Evolutionary conservation across 2,797 vertebrate genomes (phyloP).

Genomic region (Neomorphus geoffroyi): DNA sequence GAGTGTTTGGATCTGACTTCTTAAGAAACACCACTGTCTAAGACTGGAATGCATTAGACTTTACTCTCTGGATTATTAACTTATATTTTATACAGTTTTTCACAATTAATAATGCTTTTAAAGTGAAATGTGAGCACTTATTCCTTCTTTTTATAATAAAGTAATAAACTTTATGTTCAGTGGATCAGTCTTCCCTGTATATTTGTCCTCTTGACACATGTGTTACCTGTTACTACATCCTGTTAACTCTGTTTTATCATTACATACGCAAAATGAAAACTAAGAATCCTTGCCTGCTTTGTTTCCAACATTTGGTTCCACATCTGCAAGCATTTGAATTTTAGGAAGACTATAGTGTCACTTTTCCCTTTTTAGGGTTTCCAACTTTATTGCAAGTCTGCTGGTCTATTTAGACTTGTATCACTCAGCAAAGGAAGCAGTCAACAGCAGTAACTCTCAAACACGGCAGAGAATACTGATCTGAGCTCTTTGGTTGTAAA

Average conservation of each 20-base stretch:
- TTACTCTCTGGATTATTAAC: not conserved
- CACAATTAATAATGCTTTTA: not conserved
- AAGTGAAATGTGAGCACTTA: not conserved
- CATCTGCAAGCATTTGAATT: not conserved
- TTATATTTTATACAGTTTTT: not conserved
- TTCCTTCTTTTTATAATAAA: not conserved
- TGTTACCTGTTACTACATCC: not conserved
- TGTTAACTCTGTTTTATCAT: not conserved
- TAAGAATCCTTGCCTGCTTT: not conserved
- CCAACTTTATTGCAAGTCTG: not conserved
- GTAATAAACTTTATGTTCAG: not conserved
- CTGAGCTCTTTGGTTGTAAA: not conserved
- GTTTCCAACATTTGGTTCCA: not conserved
- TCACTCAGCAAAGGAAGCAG: not conserved
- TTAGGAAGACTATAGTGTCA: not conserved
- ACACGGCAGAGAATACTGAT: not conserved
- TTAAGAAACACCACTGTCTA: not conserved
- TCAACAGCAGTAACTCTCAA: not conserved
- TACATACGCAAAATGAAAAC: not conserved
- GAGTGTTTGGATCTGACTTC: not conserved
- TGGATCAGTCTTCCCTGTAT: not conserved
- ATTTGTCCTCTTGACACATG: not conserved
- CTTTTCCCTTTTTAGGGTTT: not conserved
- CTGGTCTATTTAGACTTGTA: not conserved
- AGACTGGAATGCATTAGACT: not conserved